These are phyloP conservation scores for Chironomus tepperi DNA, from an alignment of 1,140 invertebrate species.

Conservation along the genomic window DNA sequence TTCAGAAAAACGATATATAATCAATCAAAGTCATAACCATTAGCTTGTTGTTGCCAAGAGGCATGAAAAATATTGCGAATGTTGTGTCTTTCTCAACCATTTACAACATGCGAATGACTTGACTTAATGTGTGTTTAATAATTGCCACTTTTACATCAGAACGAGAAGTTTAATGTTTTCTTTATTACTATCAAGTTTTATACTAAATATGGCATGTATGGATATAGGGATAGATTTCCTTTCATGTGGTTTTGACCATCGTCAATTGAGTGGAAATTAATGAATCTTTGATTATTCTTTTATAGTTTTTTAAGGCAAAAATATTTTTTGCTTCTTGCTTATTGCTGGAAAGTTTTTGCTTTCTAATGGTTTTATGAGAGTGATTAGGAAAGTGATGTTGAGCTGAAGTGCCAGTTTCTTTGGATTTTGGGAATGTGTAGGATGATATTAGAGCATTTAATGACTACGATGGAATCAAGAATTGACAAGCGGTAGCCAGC, in stretches of 20 bases:
- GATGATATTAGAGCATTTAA: too few relatives aligned
- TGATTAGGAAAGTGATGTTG: too few relatives aligned
- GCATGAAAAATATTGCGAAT: neutral
- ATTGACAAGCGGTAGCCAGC: too few relatives aligned
- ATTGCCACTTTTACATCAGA: neutral
- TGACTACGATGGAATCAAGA: too few relatives aligned
- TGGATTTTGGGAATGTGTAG: too few relatives aligned
- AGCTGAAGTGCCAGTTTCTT: too few relatives aligned
- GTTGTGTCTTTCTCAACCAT: neutral
- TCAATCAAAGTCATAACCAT: conserved; percentile 22
- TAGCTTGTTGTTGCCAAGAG: neutral
- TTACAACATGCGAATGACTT: neutral
- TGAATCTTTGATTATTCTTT: neutral
- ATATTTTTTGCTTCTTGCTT: too few relatives aligned
- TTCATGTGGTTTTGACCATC: neutral
- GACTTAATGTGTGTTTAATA: neutral
- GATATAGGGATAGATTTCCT: too few relatives aligned
- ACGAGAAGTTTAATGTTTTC: neutral
- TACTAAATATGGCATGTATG: neutral
- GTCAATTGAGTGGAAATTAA: neutral
- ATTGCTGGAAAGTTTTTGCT: too few relatives aligned
- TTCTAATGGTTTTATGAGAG: too few relatives aligned
- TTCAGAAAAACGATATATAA: neutral
- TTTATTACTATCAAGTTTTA: neutral
- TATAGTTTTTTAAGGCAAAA: neutral